Evolutionary conservation across 2,888 invertebrate genomes (phyloP).

Genomic region (Nysson spinosus): DNA sequence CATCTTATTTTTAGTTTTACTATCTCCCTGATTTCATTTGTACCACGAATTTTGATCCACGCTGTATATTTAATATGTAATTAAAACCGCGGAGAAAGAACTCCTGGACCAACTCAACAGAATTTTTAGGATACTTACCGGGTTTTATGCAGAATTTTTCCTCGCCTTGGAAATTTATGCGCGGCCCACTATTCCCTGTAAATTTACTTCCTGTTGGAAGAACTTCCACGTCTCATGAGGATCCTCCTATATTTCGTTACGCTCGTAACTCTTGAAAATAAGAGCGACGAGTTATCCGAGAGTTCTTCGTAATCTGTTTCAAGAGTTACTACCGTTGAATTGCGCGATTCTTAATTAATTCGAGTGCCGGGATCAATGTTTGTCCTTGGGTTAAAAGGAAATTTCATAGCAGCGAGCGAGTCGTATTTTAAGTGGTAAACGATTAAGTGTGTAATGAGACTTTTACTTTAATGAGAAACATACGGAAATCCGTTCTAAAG

Average conservation of each 20-base stretch:
- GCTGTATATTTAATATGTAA: too few relatives aligned
- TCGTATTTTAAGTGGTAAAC: too few relatives aligned
- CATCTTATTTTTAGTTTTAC: too few relatives aligned
- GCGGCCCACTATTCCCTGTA: slow-evolving; percentile 57
- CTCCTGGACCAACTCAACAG: too few relatives aligned
- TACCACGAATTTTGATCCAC: too few relatives aligned
- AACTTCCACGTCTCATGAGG: slow-evolving; percentile 20
- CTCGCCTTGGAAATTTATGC: slow-evolving; percentile 54
- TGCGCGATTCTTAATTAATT: slow-evolving; percentile 2
- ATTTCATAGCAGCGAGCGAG: too few relatives aligned
- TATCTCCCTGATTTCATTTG: too few relatives aligned
- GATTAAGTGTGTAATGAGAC: too few relatives aligned
- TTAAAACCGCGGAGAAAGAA: too few relatives aligned
- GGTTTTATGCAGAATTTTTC: slow-evolving; percentile 40
- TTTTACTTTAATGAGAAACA: too few relatives aligned
- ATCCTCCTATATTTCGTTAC: slow-evolving; percentile 45
- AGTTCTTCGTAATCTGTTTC: slow-evolving; percentile 17
- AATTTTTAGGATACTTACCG: slow-evolving; percentile 18
- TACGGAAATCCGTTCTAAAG: too few relatives aligned
- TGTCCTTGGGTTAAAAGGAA: too few relatives aligned
- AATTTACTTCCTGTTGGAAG: slow-evolving; percentile 51
- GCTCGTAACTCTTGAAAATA: slow-evolving; percentile 36
- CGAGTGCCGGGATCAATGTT: not conserved
- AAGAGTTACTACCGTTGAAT: not conserved
- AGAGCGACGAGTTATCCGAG: slow-evolving; percentile 28